Conservation (phyloP, 2,113 vertebrate species). For the Australoheros scitulus region DNA sequence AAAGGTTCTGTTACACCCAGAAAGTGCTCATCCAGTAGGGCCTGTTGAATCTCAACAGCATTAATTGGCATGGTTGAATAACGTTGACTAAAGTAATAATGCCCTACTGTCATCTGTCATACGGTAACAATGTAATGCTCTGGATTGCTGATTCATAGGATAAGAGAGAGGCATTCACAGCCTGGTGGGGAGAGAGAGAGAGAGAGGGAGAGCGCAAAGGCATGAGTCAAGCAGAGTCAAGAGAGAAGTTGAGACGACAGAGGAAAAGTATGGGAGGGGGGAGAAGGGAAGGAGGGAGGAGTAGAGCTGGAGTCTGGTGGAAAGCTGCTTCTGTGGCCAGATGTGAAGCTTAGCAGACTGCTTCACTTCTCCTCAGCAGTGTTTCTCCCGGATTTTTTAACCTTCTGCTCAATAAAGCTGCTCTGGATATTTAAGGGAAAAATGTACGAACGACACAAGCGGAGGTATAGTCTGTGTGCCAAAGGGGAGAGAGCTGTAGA, state of each 20-base stretch:
- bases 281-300: slow-evolving; percentile 56
- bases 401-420: slow-evolving; percentile 36
- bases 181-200: neutral
- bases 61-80: slow-evolving; percentile 18
- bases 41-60: slow-evolving; percentile 23
- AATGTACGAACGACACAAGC: slow-evolving; percentile 97
- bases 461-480: slow-evolving; percentile 93
- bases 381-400: slow-evolving; percentile 72
- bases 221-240: slow-evolving; percentile 53
- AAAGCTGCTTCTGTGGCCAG: slow-evolving; percentile 75
- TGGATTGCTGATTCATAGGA: slow-evolving; percentile 32
- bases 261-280: slow-evolving; percentile 46
- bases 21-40: slow-evolving; percentile 33
- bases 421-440: slow-evolving; percentile 68
- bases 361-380: slow-evolving; percentile 57
- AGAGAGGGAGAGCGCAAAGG: slow-evolving; percentile 19
- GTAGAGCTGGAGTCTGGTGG: slow-evolving; percentile 65
- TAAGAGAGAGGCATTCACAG: slow-evolving; percentile 33
- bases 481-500: slow-evolving; percentile 90
- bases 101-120: slow-evolving; percentile 38
- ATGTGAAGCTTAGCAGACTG: slow-evolving; percentile 76
- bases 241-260: slow-evolving; percentile 53
- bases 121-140: slow-evolving; percentile 30
- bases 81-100: slow-evolving; percentile 34
- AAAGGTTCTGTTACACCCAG: neutral